Evolutionary conservation across 2,888 invertebrate species (phyloP).

Genomic region (Helobdella robusta): DNA sequence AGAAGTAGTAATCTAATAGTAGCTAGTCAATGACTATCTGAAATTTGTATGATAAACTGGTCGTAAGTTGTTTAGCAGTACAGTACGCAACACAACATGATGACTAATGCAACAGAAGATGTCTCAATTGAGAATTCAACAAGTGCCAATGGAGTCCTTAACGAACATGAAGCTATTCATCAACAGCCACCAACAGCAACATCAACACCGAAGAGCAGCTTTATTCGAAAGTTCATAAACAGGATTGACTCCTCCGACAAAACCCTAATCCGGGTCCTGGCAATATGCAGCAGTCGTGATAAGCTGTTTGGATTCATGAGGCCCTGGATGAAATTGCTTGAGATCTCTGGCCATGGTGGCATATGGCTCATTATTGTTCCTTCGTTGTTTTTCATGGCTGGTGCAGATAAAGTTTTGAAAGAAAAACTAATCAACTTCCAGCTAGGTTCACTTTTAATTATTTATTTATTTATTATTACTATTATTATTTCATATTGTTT

Average conservation of each 20-base stretch:
- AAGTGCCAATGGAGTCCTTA: no score
- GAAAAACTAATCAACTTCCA: constrained; percentile 8
- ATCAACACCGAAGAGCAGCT: no score
- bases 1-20: no score
- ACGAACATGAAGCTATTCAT: no score
- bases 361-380: constrained; percentile 6
- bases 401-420: background rate
- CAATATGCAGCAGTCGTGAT: background rate
- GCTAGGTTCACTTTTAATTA: constrained; percentile 2
- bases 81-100: no score
- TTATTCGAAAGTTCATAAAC: no score
- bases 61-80: no score
- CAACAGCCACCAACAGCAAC: no score
- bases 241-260: background rate
- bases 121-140: no score
- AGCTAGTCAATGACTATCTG: no score
- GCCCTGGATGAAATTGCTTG: constrained; percentile 9
- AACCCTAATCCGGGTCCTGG: background rate
- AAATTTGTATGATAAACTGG: no score
- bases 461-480: background rate
- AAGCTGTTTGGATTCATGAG: background rate
- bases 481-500: background rate
- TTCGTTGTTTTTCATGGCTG: background rate
- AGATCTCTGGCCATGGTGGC: background rate
- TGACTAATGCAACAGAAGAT: no score